A percentile compares a stretch with the other conserved stretches of the same genome.
Evolutionary conservation across 2,113 vertebrate species (phyloP).

Genomic region (Salvelinus alpinus): DNA sequence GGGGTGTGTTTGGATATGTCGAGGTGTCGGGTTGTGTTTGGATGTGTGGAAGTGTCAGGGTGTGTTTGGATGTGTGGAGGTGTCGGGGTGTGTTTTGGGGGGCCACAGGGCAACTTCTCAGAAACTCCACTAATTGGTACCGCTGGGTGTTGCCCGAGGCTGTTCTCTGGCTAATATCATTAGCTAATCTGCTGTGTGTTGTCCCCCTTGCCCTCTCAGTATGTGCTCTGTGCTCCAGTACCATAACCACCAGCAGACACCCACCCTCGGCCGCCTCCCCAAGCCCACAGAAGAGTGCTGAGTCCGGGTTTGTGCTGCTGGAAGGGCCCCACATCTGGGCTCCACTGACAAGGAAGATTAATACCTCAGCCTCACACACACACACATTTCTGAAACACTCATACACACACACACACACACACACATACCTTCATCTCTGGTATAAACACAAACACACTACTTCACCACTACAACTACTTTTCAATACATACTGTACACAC

Average conservation of each 20-base stretch:
- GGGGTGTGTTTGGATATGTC: too few relatives aligned
- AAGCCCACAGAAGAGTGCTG: conserved; percentile 85
- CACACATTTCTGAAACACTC: conserved; percentile 12
- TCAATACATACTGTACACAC: background rate
- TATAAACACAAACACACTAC: conserved; percentile 48
- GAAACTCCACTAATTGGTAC: conserved; percentile 75
- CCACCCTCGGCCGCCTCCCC: conserved; percentile 68
- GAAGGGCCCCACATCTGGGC: conserved; percentile 95
- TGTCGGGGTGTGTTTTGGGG: conserved; percentile 12
- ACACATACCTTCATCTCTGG: conserved; percentile 15
- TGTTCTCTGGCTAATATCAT: conserved; percentile 75
- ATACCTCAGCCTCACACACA: conserved; percentile 79
- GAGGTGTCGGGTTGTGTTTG: background rate
- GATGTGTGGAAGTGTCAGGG: too few relatives aligned
- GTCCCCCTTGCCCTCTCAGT: conserved; percentile 68
- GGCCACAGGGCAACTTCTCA: conserved; percentile 65
- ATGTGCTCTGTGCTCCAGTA: conserved; percentile 52
- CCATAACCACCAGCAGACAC: conserved; percentile 79
- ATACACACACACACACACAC: conserved; percentile 8
- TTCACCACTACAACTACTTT: conserved; percentile 44
- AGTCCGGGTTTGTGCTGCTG: conserved; percentile 93
- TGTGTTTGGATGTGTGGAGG: too few relatives aligned
- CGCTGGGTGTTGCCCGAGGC: conserved; percentile 72
- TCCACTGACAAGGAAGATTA: conserved; percentile 98
- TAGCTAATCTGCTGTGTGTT: conserved; percentile 79